These are phyloP conservation scores for Nyctereutes procyonoides DNA, from an alignment of 2,113 vertebrate genomes.

Conservation along the genomic window DNA sequence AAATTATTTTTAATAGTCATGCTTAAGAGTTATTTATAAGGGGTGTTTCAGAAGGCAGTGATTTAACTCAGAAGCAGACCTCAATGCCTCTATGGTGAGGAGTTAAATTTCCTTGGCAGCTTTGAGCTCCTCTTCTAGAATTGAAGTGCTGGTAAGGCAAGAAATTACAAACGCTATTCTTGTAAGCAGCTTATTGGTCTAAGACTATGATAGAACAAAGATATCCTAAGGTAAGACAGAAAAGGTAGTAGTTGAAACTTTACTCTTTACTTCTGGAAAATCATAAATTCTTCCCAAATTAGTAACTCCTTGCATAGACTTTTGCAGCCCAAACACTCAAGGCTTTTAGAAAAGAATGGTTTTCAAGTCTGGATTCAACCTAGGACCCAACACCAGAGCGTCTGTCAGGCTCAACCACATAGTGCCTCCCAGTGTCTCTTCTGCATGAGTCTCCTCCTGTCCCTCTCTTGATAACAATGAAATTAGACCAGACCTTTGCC, in stretches of 20 bases:
- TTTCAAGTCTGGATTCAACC: constrained; percentile 8
- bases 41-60: neutral
- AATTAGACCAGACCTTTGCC: neutral
- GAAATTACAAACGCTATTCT: neutral
- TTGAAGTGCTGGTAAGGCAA: neutral
- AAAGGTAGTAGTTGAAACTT: constrained; percentile 1
- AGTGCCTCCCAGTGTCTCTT: accelerated
- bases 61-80: neutral
- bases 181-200: neutral
- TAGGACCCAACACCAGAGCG: neutral
- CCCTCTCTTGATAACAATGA: neutral
- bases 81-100: neutral
- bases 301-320: neutral
- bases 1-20: neutral
- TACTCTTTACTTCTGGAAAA: neutral
- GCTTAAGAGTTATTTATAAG: neutral
- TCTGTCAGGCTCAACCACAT: neutral
- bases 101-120: neutral
- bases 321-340: neutral
- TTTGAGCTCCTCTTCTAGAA: neutral
- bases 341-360: neutral
- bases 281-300: constrained; percentile 25
- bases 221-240: neutral
- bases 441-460: neutral
- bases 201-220: neutral